phyloP scores from a whole-genome alignment of 1,140 invertebrate genomes.

The Tetranychus cinnabarinus region DNA sequence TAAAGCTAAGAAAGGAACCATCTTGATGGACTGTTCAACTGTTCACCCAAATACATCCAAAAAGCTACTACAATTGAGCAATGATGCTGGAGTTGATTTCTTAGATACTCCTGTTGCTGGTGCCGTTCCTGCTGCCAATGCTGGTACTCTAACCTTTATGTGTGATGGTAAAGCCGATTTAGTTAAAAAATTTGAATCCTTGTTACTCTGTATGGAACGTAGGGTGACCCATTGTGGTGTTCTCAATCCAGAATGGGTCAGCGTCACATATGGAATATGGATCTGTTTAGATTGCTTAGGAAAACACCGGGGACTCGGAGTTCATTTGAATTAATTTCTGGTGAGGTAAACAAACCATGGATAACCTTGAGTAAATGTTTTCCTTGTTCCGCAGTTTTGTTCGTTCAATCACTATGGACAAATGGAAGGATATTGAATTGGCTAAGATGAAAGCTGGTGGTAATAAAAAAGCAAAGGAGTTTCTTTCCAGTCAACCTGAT shows the following conservation, averaged over 20 bases:
- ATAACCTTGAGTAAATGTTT: too few relatives aligned
- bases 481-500: constrained; percentile 68
- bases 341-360: too few relatives aligned
- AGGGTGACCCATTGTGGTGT: constrained; percentile 79
- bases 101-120: constrained; percentile 91
- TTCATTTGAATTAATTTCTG: constrained; percentile 55
- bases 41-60: too few relatives aligned
- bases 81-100: constrained; percentile 40
- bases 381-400: constrained; percentile 40
- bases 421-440: constrained; percentile 92
- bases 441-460: constrained; percentile 96
- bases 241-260: constrained; percentile 97
- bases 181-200: constrained; percentile 39
- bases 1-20: too few relatives aligned
- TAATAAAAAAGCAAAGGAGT: constrained; percentile 84
- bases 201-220: constrained; percentile 66
- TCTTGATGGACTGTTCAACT: too few relatives aligned
- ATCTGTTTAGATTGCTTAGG: constrained; percentile 98
- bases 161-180: constrained; percentile 22
- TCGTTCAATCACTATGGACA: constrained; percentile 91
- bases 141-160: too few relatives aligned
- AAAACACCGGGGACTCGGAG: constrained; percentile 81
- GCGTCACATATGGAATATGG: constrained; percentile 98
- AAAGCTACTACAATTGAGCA: constrained; percentile 22
- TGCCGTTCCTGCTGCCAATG: constrained; percentile 38